Evolutionary conservation across 2,888 invertebrate genomes (phyloP).

Genomic region (Candidula unifasciata): DNA sequence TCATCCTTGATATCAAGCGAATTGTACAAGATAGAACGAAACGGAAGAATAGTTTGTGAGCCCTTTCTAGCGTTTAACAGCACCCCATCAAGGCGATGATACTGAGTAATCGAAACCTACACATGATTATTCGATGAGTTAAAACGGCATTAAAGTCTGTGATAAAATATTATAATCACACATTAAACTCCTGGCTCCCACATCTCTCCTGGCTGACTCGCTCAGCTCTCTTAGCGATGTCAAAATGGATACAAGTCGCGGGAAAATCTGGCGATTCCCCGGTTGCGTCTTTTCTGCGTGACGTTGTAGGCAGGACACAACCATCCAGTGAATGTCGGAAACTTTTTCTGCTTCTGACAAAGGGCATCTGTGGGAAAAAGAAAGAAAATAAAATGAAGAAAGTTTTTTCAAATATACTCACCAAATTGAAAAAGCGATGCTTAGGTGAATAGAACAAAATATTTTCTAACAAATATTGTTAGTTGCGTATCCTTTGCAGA

Average conservation of each 20-base stretch:
- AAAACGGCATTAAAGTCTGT: constrained; percentile 12
- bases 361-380: constrained; percentile 47
- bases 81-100: too few species aligned
- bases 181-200: not conserved
- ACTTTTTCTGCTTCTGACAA: constrained; percentile 58
- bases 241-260: constrained; percentile 39
- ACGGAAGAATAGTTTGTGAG: too few species aligned
- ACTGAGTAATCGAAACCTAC: too few species aligned
- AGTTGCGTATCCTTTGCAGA: too few species aligned
- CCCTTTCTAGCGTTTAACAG: too few species aligned
- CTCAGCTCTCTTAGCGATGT: constrained; percentile 49
- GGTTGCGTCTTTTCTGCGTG: constrained; percentile 48
- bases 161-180: not conserved
- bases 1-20: too few species aligned
- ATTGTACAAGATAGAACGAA: too few species aligned
- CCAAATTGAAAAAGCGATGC: too few species aligned
- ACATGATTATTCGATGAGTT: too few species aligned
- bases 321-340: constrained; percentile 60
- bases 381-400: not conserved
- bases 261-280: constrained; percentile 31
- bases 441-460: too few species aligned
- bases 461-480: too few species aligned
- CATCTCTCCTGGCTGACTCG: constrained; percentile 19
- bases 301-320: constrained; percentile 61
- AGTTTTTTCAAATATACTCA: not conserved